phyloP scores from a whole-genome alignment of 1,140 invertebrate genomes.

The Pantala flavescens region DNA sequence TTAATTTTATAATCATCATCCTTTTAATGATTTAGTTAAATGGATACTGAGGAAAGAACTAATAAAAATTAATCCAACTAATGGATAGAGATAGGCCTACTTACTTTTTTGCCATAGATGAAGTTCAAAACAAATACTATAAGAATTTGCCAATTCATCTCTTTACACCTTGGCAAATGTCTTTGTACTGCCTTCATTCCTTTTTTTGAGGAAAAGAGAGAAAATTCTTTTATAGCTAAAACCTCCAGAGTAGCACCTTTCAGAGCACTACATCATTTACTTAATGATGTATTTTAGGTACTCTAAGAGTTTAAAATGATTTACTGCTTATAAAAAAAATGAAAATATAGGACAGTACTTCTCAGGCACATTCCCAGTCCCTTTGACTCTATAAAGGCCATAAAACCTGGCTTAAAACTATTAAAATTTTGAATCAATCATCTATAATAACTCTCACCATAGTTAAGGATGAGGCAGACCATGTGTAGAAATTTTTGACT shows the following conservation, averaged over 20 bases:
- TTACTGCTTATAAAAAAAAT: not conserved
- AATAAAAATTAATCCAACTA: not conserved
- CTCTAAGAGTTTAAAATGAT: not conserved
- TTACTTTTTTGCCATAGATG: not conserved
- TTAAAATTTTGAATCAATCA: conserved; percentile 1
- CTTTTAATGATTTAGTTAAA: no score
- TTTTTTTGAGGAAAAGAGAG: not conserved
- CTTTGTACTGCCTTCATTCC: not conserved
- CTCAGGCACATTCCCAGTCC: not conserved
- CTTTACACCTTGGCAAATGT: not conserved
- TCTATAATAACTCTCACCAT: not conserved
- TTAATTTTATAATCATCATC: no score
- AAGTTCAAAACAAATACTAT: not conserved
- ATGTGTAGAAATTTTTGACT: not conserved
- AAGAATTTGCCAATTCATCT: not conserved
- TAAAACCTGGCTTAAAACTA: not conserved
- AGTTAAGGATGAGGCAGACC: not conserved
- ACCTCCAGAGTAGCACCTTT: not conserved
- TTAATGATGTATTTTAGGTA: not conserved
- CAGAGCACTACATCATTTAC: conserved; percentile 2
- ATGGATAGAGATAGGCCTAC: not conserved
- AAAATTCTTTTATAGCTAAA: not conserved
- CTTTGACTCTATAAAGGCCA: conserved; percentile 9
- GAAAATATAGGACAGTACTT: conserved; percentile 7
- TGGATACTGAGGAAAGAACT: not conserved